phyloP scores from a whole-genome alignment of 1,140 invertebrate species.

The Mizuhopecten yessoensis region DNA sequence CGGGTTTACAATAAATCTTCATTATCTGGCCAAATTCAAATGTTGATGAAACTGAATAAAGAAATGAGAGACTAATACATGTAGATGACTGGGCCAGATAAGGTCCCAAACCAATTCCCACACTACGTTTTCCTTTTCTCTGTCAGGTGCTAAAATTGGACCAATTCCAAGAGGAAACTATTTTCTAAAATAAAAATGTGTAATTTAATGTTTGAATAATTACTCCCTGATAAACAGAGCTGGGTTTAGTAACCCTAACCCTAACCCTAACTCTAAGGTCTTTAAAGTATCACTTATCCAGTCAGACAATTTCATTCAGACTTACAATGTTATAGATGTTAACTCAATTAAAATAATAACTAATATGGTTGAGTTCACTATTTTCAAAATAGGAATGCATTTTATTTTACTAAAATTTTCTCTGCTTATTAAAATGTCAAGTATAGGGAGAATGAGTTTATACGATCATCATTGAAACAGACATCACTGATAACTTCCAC shows the following conservation, averaged over 20 bases:
- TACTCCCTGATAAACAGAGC: neutral
- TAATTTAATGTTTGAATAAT: neutral
- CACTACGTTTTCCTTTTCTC: neutral
- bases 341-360: too few relatives aligned
- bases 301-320: neutral
- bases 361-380: too few relatives aligned
- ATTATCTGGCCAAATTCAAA: neutral
- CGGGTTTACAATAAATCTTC: constrained; percentile 17
- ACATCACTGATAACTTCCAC: neutral
- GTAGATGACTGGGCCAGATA: neutral
- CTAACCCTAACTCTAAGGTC: too few relatives aligned
- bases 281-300: neutral
- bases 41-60: constrained; percentile 11
- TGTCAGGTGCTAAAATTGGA: neutral
- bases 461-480: neutral
- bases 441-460: neutral
- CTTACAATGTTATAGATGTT: neutral
- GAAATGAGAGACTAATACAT: neutral
- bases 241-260: too few relatives aligned
- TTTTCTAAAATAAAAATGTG: neutral
- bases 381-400: too few relatives aligned
- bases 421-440: neutral
- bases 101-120: neutral
- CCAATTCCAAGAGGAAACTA: neutral
- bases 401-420: neutral